Evolutionary conservation across 2,797 vertebrate genomes (phyloP), one percentile per base, ranked within the genome.

Genomic region (Presbytis comata): DNA sequence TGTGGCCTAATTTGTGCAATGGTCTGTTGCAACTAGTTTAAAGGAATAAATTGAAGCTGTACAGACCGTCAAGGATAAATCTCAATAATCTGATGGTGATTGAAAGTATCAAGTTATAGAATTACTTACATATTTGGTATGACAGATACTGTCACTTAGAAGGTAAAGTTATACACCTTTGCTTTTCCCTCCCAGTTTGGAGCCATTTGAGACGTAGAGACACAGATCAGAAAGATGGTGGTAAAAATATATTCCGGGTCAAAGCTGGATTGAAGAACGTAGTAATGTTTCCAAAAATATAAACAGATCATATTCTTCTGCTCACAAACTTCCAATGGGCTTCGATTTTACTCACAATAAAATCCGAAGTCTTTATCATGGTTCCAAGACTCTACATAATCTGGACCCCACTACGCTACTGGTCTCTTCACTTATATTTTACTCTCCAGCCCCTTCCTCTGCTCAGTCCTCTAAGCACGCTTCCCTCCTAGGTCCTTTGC

Each of bases 171-270:
- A 57, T 48, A 53, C 7, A 24, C 44, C 41, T 92, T 81, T 53
- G 57, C 4, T n/a, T 94, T 88, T 64, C 70, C 13, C n/a, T 91
- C 30, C 36, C 2, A 46, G 61, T 80, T 94, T 75, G 48, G 80
- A 94, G 57, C 61, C 50, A 72, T 82, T 24, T 78, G 74, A 96
- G 75, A 83, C 11, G 12, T 3, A 81, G 33, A 86, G 1, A 46
- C 21, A 46, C 3, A 53, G 67, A n/a, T 17, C 12, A 67, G 76
- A 78, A 50, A 93, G 79, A 75, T 79, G 90, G 75, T 48, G 46
- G 36, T 95, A 96, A 96, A 97, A 97, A 91, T 92, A 89, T 44
- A 83, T 75, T 96, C 59, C 19, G 57, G 48, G 87, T 93, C 75
- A 89, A 82, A 86, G 39, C 33, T 86, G 33, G 70, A 95, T 86